Conservation (phyloP, 2,113 vertebrate species). For the Siphamia tubifer region DNA sequence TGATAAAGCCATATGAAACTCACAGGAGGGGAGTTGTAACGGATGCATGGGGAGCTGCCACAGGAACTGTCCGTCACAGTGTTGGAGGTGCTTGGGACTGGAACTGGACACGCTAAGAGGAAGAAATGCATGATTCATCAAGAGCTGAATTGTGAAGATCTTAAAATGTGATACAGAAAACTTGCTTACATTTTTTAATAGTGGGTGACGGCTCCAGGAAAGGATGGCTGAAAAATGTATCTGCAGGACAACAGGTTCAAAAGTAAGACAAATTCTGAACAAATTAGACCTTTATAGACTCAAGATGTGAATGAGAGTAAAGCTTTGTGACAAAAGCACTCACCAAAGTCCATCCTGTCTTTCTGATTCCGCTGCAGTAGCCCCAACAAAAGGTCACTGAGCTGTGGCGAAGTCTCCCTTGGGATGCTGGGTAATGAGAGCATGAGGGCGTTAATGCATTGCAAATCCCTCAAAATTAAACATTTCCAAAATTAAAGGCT, state of each 20-base stretch:
- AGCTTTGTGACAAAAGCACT: conserved; percentile 35
- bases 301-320: not conserved
- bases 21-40: conserved; percentile 93
- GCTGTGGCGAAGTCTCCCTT: conserved; percentile 90
- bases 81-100: conserved; percentile 85
- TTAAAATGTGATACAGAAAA: not conserved
- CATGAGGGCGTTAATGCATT: not conserved
- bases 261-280: not conserved
- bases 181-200: conserved; percentile 92
- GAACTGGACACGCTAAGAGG: conserved; percentile 90
- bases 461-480: not conserved
- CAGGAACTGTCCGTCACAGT: conserved; percentile 87
- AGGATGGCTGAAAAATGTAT: conserved; percentile 92
- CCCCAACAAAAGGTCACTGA: conserved; percentile 87
- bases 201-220: conserved; percentile 89
- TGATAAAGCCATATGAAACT: conserved; percentile 66
- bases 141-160: not conserved
- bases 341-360: conserved; percentile 96
- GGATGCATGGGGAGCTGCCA: conserved; percentile 89
- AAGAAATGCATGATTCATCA: not conserved
- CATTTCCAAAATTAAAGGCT: not conserved
- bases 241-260: conserved; percentile 72
- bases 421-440: conserved; percentile 83
- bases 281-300: not conserved
- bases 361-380: conserved; percentile 97